Evolutionary conservation across 2,797 vertebrate species (phyloP).

Genomic region (Enteromius anoplus): DNA sequence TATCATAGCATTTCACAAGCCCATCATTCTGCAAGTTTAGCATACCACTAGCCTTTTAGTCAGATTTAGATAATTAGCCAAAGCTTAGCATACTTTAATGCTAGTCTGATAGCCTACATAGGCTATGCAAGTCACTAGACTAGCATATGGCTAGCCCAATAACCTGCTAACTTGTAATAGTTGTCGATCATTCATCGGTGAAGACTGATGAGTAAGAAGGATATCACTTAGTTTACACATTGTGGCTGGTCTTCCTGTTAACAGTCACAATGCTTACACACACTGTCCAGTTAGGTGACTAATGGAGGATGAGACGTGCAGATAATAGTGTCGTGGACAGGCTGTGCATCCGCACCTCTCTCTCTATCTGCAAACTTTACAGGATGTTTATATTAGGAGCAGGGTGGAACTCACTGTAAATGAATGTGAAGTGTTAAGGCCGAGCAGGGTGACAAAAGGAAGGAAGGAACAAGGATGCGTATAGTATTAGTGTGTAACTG

Average conservation of each 20-base stretch:
- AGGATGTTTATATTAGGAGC: conserved; percentile 54
- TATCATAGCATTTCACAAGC: not conserved
- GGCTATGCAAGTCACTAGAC: not conserved
- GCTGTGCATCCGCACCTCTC: not conserved
- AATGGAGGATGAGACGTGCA: conserved; percentile 47
- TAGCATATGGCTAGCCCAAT: not conserved
- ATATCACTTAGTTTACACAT: conserved; percentile 36
- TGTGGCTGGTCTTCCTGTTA: conserved; percentile 45
- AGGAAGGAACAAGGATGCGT: conserved; percentile 28
- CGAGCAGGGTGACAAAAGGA: conserved; percentile 25
- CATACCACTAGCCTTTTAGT: not conserved
- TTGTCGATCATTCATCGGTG: not conserved
- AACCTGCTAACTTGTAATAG: not conserved
- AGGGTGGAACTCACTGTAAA: conserved; percentile 33
- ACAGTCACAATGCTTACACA: conserved; percentile 17
- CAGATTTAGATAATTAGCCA: not conserved
- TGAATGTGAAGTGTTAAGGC: not conserved
- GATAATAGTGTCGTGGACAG: conserved; percentile 44
- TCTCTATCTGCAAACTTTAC: conserved; percentile 33
- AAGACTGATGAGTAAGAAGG: conserved; percentile 26
- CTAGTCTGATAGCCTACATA: not conserved
- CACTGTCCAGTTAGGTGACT: conserved; percentile 35
- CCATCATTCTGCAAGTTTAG: not conserved
- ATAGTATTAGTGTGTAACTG: conserved; percentile 19
- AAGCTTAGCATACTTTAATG: not conserved